Percentiles rank a stretch among this genome's conserved stretches.
Conservation (phyloP, 2,113 vertebrate species). For the Salvelinus namaycush region DNA sequence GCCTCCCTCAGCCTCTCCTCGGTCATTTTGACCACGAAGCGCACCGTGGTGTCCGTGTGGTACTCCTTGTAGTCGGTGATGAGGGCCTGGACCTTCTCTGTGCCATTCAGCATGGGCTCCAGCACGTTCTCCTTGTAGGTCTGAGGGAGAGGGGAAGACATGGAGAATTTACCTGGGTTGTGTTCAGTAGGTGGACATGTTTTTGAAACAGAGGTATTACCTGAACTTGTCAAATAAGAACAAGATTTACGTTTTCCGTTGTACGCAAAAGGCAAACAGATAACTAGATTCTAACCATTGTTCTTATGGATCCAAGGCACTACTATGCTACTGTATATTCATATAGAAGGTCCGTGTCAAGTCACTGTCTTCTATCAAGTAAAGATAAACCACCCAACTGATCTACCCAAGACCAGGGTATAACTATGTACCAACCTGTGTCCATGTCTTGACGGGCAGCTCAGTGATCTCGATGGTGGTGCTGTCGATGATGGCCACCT, state of each 20-base stretch:
- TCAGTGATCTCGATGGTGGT: conserved; percentile 98
- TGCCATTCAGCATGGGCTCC: conserved; percentile 93
- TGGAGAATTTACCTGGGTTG: no score
- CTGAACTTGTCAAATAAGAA: no score
- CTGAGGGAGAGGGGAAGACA: conserved; percentile 57
- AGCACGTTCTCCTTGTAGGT: conserved; percentile 93
- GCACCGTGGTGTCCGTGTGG: conserved; percentile 94
- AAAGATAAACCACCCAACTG: no score
- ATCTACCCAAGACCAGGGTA: not conserved
- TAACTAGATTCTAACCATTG: not conserved
- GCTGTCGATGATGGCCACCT: conserved; percentile 89
- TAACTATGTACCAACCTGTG: conserved; percentile 81
- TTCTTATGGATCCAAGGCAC: not conserved
- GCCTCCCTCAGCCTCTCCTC: conserved; percentile 85
- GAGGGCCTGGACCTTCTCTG: conserved; percentile 89
- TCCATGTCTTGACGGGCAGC: conserved; percentile 92
- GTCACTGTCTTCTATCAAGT: not conserved
- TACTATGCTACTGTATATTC: not conserved
- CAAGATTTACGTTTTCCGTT: no score
- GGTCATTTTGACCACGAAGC: conserved; percentile 89
- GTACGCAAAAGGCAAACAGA: not conserved
- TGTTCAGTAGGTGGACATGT: no score
- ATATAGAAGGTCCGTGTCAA: not conserved
- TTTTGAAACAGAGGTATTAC: no score
- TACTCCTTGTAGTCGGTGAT: conserved; percentile 97